Evolutionary conservation across 2,888 invertebrate species (phyloP).

Genomic region (Hedya salicella): DNA sequence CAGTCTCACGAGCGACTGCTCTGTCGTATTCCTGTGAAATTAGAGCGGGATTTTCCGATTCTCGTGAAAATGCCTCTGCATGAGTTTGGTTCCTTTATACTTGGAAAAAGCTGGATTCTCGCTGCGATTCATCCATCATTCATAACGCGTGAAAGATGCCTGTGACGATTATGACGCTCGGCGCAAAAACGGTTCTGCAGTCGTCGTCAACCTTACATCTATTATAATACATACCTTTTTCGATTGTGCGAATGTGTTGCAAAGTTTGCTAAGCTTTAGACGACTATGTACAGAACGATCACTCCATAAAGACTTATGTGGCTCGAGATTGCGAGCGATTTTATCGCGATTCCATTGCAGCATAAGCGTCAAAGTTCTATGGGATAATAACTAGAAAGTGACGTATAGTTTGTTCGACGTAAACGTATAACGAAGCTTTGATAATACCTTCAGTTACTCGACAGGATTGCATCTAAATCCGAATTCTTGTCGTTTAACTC

Average conservation of each 20-base stretch:
- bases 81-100: slow-evolving; percentile 55
- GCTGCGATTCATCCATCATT: slow-evolving; percentile 79
- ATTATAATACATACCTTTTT: slow-evolving; percentile 64
- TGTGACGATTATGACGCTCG: slow-evolving; percentile 75
- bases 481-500: neutral
- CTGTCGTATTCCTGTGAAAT: neutral
- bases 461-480: slow-evolving; percentile 59
- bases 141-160: slow-evolving; percentile 77
- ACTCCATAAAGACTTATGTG: slow-evolving; percentile 26
- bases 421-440: slow-evolving; percentile 64
- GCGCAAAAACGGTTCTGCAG: slow-evolving; percentile 56
- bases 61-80: slow-evolving; percentile 43
- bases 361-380: slow-evolving; percentile 21
- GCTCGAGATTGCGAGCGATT: neutral
- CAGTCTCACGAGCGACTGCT: slow-evolving; percentile 27
- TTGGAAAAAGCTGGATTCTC: slow-evolving; percentile 74
- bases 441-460: slow-evolving; percentile 62
- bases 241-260: slow-evolving; percentile 54
- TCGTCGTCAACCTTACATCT: slow-evolving; percentile 54
- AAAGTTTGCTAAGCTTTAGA: slow-evolving; percentile 63
- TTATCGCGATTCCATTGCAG: neutral
- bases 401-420: slow-evolving; percentile 37
- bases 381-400: slow-evolving; percentile 13
- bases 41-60: slow-evolving; percentile 52
- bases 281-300: slow-evolving; percentile 50